phyloP scores from a whole-genome alignment of 64 coral and sea anemone species.

The Montipora foliosa region DNA sequence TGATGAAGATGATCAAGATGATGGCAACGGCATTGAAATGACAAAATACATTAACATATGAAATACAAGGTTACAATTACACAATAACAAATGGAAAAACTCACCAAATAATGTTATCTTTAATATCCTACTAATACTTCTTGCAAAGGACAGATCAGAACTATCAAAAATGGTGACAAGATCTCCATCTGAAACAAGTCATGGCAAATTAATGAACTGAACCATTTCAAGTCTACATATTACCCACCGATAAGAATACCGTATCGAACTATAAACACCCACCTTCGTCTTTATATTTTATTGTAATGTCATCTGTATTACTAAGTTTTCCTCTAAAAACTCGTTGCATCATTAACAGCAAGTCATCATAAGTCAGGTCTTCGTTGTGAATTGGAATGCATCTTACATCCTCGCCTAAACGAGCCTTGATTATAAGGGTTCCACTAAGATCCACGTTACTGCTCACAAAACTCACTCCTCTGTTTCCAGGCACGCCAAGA shows the following conservation, averaged over 20 bases:
- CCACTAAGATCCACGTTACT: constrained; percentile 90
- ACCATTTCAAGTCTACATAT: no score
- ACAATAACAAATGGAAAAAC: constrained; percentile 2
- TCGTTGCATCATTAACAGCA: constrained; percentile 98
- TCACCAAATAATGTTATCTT: constrained; percentile 98
- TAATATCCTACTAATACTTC: constrained; percentile 86
- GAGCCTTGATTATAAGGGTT: constrained; percentile 96
- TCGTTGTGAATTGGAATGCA: constrained; percentile 99
- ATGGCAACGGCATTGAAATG: neutral
- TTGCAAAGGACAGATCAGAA: constrained; percentile 93
- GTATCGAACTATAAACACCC: neutral
- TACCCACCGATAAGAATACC: no score
- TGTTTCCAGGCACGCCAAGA: constrained; percentile 63
- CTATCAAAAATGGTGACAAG: constrained; percentile 98
- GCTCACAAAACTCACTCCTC: constrained; percentile 76
- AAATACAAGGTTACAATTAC: no score
- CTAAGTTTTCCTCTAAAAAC: constrained; percentile 91
- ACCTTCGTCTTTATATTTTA: constrained; percentile 99
- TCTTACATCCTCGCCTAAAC: constrained; percentile 94
- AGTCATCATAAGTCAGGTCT: constrained; percentile 98
- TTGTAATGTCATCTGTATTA: constrained; percentile 90
- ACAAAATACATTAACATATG: neutral
- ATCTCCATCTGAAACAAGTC: constrained; percentile 84
- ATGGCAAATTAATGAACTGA: neutral
- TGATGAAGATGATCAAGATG: neutral